Conservation (phyloP, 2,888 invertebrate genomes). For the Eurytoma californica region DNA sequence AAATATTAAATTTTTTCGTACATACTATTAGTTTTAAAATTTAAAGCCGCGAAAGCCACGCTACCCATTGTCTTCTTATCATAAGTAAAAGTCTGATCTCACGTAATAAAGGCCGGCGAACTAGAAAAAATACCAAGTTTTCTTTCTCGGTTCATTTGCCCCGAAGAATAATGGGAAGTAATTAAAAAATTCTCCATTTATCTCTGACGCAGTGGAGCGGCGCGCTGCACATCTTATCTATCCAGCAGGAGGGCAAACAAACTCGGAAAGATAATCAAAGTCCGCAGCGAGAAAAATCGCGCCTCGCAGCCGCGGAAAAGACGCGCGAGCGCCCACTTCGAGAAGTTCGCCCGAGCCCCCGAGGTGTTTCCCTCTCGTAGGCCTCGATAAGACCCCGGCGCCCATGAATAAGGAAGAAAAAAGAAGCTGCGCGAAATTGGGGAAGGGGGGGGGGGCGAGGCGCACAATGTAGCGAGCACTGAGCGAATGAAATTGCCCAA, state of each 20-base stretch:
- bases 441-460: background rate
- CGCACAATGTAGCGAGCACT: background rate
- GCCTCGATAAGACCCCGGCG: constrained; percentile 35
- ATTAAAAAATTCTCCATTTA: constrained; percentile 6
- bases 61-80: no score
- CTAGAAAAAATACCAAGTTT: no score
- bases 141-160: no score
- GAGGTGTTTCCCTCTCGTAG: constrained; percentile 9
- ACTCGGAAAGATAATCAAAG: constrained; percentile 31
- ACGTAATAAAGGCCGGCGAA: no score
- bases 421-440: background rate
- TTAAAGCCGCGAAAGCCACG: no score
- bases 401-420: background rate
- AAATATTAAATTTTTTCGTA: no score
- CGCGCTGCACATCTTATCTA: no score
- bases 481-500: constrained; percentile 72
- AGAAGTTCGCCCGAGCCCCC: background rate
- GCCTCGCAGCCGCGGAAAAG: background rate
- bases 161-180: background rate
- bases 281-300: constrained; percentile 40
- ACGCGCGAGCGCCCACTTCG: background rate
- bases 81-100: no score
- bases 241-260: background rate
- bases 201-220: background rate
- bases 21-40: no score